Evolutionary conservation across 2,888 invertebrate species (phyloP).

Genomic region (Drosophila gaucha): DNA sequence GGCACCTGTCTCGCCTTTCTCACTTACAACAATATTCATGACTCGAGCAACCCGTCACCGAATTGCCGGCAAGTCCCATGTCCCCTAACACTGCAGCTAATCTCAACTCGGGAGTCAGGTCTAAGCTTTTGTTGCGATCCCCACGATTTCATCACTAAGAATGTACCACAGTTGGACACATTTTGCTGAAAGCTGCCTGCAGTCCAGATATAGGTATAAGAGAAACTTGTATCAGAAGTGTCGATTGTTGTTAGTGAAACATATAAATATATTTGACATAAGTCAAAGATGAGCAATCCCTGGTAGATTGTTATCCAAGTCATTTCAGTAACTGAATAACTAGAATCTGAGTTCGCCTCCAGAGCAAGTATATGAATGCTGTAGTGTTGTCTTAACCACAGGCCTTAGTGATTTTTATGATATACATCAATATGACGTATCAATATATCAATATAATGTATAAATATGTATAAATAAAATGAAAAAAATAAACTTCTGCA

Average conservation of each 20-base stretch:
- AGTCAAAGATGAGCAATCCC: not conserved
- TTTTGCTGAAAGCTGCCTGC: constrained; percentile 8
- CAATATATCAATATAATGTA: too few relatives aligned
- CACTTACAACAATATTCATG: constrained; percentile 47
- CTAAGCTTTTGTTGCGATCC: constrained; percentile 46
- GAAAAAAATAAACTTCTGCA: too few relatives aligned
- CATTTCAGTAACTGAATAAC: too few relatives aligned
- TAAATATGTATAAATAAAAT: too few relatives aligned
- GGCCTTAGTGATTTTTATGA: too few relatives aligned
- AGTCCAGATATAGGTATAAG: not conserved
- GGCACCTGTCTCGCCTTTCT: constrained; percentile 28
- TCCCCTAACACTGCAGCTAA: constrained; percentile 3
- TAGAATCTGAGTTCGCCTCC: too few relatives aligned
- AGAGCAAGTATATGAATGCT: too few relatives aligned
- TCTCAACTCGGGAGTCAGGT: constrained; percentile 9
- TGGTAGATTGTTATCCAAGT: too few relatives aligned
- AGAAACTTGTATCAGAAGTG: not conserved
- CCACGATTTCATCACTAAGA: constrained; percentile 26
- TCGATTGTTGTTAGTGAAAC: too few relatives aligned
- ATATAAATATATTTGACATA: too few relatives aligned
- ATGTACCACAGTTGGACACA: constrained; percentile 8
- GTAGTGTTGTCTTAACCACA: too few relatives aligned
- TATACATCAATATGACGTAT: too few relatives aligned
- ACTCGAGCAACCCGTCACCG: not conserved
- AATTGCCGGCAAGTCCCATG: constrained; percentile 23